These are phyloP conservation scores for Ips typographus DNA, from an alignment of 1,140 invertebrate species.

Conservation along the genomic window DNA sequence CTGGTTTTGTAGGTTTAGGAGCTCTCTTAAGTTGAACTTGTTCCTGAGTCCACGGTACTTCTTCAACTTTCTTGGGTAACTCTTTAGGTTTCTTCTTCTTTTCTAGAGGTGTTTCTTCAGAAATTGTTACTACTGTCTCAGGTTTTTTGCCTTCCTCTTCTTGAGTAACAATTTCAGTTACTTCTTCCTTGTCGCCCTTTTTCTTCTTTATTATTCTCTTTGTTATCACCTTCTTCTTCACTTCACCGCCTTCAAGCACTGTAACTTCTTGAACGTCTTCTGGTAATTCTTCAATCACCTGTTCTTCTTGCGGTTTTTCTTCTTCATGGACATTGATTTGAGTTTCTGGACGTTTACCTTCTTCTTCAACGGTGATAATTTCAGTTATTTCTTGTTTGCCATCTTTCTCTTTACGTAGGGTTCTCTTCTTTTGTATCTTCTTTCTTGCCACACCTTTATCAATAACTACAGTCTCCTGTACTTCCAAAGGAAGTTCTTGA, in stretches of 20 bases:
- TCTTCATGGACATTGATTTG: conserved; percentile 52
- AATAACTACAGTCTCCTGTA: conserved; percentile 44
- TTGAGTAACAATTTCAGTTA: conserved; percentile 46
- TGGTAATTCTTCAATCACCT: conserved; percentile 47
- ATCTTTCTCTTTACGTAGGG: conserved; percentile 40
- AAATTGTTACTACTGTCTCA: conserved; percentile 40
- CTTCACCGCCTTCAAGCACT: conserved; percentile 37
- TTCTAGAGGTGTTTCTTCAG: conserved; percentile 22
- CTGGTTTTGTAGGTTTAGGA: conserved; percentile 29
- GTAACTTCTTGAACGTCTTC: conserved; percentile 51
- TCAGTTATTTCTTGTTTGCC: conserved; percentile 36
- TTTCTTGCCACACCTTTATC: conserved; percentile 39
- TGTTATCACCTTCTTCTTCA: conserved; percentile 39
- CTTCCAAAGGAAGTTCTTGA: conserved; percentile 35
- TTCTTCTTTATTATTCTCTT: conserved; percentile 41
- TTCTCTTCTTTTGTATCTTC: conserved; percentile 38
- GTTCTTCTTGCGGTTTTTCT: conserved; percentile 43
- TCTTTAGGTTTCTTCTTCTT: conserved; percentile 39
- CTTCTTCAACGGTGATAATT: conserved; percentile 42
- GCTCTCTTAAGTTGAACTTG: conserved; percentile 41
- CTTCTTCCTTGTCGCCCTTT: conserved; percentile 48
- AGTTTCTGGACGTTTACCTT: conserved; percentile 45
- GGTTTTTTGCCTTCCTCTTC: conserved; percentile 44
- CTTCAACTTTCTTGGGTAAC: conserved; percentile 41
- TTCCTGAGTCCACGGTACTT: conserved; percentile 44